phyloP scores from a whole-genome alignment of 2,113 vertebrate species.

The Crocuta crocuta region DNA sequence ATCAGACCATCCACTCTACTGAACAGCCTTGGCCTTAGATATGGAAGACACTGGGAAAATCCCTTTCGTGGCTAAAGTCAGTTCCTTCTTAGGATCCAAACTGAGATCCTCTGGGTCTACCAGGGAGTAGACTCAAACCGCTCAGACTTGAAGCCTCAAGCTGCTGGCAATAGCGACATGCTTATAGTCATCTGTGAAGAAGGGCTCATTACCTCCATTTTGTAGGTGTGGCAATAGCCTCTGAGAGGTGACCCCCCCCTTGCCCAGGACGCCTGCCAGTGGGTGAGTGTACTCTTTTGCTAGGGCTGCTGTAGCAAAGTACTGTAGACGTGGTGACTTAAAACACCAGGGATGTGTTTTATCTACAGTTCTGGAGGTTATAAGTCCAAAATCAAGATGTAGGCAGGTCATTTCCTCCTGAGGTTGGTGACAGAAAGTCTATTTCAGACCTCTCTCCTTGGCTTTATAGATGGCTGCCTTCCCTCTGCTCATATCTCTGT shows the following conservation, averaged over 20 bases:
- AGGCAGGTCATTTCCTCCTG: background rate
- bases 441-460: background rate
- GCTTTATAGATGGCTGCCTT: background rate
- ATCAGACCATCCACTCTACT: background rate
- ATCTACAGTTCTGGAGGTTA: too few relatives aligned
- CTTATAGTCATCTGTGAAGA: background rate
- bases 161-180: rapidly evolving
- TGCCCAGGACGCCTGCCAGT: background rate
- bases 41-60: background rate
- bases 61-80: background rate
- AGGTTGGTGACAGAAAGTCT: background rate
- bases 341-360: background rate
- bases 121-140: background rate
- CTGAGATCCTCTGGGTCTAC: background rate
- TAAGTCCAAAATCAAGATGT: background rate
- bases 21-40: background rate
- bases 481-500: background rate
- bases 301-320: background rate
- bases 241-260: background rate
- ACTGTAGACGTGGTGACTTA: background rate
- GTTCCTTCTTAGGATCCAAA: background rate
- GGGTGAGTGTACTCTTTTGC: too few relatives aligned
- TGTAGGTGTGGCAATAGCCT: background rate
- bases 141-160: background rate
- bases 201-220: background rate